Evolutionary conservation across 2,797 vertebrate species (phyloP).

Genomic region (Hozukius guyotensis): DNA sequence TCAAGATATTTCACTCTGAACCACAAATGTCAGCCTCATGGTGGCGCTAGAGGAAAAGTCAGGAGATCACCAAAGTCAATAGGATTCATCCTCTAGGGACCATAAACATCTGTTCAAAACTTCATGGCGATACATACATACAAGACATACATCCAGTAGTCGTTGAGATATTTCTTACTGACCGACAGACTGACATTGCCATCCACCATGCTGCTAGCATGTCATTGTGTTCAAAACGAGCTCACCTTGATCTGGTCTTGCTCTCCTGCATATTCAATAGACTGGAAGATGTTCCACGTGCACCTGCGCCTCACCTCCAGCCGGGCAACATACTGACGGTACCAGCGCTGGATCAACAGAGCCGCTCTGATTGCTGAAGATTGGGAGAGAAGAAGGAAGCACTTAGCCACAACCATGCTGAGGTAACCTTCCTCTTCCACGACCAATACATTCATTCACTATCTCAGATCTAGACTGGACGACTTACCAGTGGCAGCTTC

Average conservation of each 20-base stretch:
- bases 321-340: slow-evolving; percentile 87
- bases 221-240: not conserved
- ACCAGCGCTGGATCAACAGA: slow-evolving; percentile 95
- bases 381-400: not conserved
- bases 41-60: too few relatives aligned
- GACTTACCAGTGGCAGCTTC: slow-evolving; percentile 81
- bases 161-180: not conserved
- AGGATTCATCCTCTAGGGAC: not conserved
- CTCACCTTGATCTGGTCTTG: slow-evolving; percentile 94
- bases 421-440: not conserved
- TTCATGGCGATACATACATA: not conserved
- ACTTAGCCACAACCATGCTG: not conserved
- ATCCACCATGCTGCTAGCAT: not conserved
- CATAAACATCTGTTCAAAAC: not conserved
- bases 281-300: slow-evolving; percentile 93
- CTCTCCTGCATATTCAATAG: slow-evolving; percentile 93
- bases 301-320: slow-evolving; percentile 89
- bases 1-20: not conserved
- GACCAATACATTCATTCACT: not conserved
- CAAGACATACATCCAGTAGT: too few relatives aligned
- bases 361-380: slow-evolving; percentile 87
- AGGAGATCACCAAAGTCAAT: not conserved
- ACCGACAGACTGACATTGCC: not conserved
- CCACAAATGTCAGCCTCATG: not conserved
- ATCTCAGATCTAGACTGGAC: not conserved